phyloP scores from a whole-genome alignment of 2,797 vertebrate species.

The Poecilia velifera region DNA sequence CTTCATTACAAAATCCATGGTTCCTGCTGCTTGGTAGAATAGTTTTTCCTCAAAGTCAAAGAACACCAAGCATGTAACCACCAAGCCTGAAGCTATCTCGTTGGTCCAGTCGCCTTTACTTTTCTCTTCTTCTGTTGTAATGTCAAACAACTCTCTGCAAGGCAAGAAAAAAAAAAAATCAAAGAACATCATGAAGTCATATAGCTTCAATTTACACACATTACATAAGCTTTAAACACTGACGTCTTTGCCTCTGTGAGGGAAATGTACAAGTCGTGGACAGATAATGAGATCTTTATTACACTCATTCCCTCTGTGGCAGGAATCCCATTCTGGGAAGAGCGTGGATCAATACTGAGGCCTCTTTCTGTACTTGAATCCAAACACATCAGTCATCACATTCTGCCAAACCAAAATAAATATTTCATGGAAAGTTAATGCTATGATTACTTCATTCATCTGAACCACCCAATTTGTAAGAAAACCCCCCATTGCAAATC shows the following conservation, averaged over 20 bases:
- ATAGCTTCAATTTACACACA: neutral
- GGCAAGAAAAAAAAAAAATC: slow-evolving; percentile 16
- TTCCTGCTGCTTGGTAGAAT: slow-evolving; percentile 61
- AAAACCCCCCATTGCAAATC: neutral
- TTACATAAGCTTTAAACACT: neutral
- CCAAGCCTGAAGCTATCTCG: slow-evolving; percentile 32
- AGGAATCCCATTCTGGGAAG: slow-evolving; percentile 25
- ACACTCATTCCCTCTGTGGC: slow-evolving; percentile 5
- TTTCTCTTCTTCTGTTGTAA: slow-evolving; percentile 8
- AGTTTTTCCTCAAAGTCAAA: slow-evolving; percentile 68
- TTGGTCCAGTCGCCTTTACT: slow-evolving; percentile 2
- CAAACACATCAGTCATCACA: slow-evolving; percentile 5
- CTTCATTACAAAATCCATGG: slow-evolving; percentile 99
- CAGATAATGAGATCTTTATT: slow-evolving; percentile 26
- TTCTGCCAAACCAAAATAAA: neutral
- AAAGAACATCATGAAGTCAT: neutral
- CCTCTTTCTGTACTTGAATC: slow-evolving; percentile 20
- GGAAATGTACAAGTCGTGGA: neutral
- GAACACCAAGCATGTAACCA: slow-evolving; percentile 81
- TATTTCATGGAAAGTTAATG: neutral
- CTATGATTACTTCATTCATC: neutral
- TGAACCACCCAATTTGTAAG: neutral
- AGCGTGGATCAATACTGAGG: slow-evolving; percentile 29
- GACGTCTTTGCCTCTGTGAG: neutral
- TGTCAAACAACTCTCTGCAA: slow-evolving; percentile 20